A percentile compares a stretch with the other conserved stretches of the same genome.
phyloP scores from a whole-genome alignment of 2,797 vertebrate genomes.

The Urosaurus nigricauda region DNA sequence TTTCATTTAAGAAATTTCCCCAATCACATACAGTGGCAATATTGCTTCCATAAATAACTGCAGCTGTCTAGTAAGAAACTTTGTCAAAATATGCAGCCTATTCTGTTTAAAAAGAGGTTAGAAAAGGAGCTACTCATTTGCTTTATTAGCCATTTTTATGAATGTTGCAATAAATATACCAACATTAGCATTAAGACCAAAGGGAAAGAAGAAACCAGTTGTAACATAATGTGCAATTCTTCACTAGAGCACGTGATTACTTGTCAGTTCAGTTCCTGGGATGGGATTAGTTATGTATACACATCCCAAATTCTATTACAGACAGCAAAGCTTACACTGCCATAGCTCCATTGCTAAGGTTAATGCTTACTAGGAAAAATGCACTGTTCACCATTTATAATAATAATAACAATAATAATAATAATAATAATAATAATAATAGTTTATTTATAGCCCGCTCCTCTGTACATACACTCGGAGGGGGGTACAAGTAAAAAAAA shows the following conservation, averaged over 20 bases:
- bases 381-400: no score
- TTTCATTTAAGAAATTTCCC: slow-evolving; percentile 51
- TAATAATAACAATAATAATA: no score
- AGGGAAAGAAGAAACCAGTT: slow-evolving; percentile 66
- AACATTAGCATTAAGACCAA: slow-evolving; percentile 49
- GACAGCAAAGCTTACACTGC: slow-evolving; percentile 43
- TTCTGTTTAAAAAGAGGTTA: slow-evolving; percentile 46
- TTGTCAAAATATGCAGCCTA: slow-evolving; percentile 54
- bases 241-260: slow-evolving; percentile 58
- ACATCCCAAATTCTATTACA: slow-evolving; percentile 42
- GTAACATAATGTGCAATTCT: slow-evolving; percentile 54
- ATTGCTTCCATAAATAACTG: slow-evolving; percentile 61
- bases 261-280: slow-evolving; percentile 53
- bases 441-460: no score
- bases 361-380: not conserved
- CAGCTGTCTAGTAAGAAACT: slow-evolving; percentile 58
- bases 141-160: slow-evolving; percentile 59
- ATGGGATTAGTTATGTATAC: slow-evolving; percentile 48
- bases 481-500: no score
- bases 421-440: no score
- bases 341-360: slow-evolving; percentile 38
- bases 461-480: no score
- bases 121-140: slow-evolving; percentile 54
- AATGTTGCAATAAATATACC: slow-evolving; percentile 50
- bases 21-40: slow-evolving; percentile 65